Conservation (phyloP, 2,113 vertebrate genomes). For the Gallinago media region DNA sequence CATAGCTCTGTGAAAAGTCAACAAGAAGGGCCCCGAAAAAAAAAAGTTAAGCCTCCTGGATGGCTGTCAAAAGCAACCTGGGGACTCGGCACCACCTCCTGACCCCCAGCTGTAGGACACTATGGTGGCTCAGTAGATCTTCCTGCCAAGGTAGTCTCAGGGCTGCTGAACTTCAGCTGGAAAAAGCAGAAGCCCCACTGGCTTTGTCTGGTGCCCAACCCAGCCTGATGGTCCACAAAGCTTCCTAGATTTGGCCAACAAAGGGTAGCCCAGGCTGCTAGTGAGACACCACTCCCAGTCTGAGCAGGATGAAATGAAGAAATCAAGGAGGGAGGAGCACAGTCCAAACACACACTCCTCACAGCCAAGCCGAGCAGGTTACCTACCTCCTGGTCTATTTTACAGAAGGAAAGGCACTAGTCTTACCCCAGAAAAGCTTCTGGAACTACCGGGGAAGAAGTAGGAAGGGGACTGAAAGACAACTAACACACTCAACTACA, state of each 20-base stretch:
- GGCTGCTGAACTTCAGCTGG: not conserved
- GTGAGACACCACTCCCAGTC: not conserved
- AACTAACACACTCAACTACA: not conserved
- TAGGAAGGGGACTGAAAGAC: not conserved
- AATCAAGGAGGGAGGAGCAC: not conserved
- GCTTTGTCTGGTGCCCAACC: not conserved
- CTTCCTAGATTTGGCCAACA: not conserved
- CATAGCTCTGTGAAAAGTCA: slow-evolving; percentile 41
- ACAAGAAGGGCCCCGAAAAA: not conserved
- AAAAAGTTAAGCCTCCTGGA: not conserved
- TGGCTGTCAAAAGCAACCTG: not conserved
- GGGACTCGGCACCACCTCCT: not conserved
- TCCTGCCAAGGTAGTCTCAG: not conserved
- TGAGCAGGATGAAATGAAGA: not conserved
- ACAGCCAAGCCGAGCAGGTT: not conserved
- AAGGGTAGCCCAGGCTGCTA: not conserved
- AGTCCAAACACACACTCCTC: not conserved
- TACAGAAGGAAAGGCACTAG: not conserved
- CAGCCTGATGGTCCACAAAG: not conserved
- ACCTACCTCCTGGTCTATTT: not conserved
- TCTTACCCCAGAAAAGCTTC: not conserved
- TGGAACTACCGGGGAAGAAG: not conserved
- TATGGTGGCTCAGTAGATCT: not conserved
- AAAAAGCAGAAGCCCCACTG: not conserved
- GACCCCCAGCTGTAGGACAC: not conserved